Percentiles rank a stretch among this genome's conserved stretches.
Conservation (phyloP, 2,113 vertebrate genomes). For the Lepus europaeus region DNA sequence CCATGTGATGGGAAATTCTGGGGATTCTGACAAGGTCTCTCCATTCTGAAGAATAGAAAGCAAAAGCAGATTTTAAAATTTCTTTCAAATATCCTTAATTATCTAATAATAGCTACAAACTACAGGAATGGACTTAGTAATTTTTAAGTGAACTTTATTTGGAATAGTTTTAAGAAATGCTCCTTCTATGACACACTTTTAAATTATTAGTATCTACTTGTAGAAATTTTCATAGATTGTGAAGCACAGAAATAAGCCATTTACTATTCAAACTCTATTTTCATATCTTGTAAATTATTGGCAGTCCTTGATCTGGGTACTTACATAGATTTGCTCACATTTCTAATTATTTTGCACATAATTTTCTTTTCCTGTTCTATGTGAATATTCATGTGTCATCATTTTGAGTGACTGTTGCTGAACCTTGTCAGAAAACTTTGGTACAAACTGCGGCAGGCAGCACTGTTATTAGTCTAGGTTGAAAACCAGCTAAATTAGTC, state of each 20-base stretch:
- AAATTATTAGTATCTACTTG: neutral
- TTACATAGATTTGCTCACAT: neutral
- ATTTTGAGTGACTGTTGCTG: neutral
- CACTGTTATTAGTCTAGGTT: neutral
- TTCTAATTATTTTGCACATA: neutral
- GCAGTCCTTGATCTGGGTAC: neutral
- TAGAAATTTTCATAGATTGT: neutral
- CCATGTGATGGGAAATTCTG: neutral
- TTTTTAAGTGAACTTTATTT: neutral
- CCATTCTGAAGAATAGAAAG: neutral
- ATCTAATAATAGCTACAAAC: neutral
- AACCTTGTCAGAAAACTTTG: neutral
- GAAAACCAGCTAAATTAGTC: neutral
- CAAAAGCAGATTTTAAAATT: conserved; percentile 5
- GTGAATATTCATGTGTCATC: neutral
- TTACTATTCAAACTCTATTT: conserved; percentile 30
- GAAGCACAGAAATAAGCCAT: neutral
- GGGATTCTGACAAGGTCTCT: neutral
- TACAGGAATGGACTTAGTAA: too few relatives aligned
- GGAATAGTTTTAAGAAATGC: neutral
- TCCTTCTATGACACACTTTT: neutral
- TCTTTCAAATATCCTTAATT: neutral
- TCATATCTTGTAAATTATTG: neutral
- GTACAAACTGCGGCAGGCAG: neutral
- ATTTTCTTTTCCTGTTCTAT: neutral